These are phyloP conservation scores for Alethe diademata DNA, from an alignment of 2,113 vertebrate species.

Conservation along the genomic window DNA sequence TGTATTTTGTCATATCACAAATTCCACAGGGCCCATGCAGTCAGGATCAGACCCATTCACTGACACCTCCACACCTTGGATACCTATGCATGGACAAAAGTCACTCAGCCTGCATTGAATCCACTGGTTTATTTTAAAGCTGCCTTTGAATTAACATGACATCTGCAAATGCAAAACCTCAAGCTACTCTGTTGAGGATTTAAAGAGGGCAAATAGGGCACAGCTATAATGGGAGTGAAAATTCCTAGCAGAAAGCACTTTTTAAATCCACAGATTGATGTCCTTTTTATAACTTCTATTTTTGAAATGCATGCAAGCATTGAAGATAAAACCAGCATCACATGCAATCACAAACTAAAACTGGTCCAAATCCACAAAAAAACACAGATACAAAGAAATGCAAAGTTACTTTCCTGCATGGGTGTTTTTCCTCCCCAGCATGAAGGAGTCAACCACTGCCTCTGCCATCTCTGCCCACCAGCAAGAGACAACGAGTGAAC, in stretches of 20 bases:
- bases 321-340: background rate
- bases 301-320: background rate
- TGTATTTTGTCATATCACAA: background rate
- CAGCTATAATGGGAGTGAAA: background rate
- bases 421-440: rapidly evolving
- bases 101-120: background rate
- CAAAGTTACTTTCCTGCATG: background rate
- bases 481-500: rapidly evolving
- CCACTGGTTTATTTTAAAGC: background rate
- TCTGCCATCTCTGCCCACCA: background rate
- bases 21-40: background rate
- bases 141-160: background rate
- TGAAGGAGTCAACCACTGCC: rapidly evolving
- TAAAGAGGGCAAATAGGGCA: background rate
- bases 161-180: background rate
- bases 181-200: background rate
- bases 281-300: background rate
- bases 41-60: background rate
- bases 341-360: background rate
- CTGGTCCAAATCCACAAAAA: background rate
- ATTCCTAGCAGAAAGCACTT: background rate
- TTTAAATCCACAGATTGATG: background rate
- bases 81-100: background rate
- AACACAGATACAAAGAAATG: background rate
- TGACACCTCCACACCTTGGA: background rate